A percentile compares a stretch with the other conserved stretches of the same genome.
Evolutionary conservation across 2,888 invertebrate species (phyloP).

Genomic region (Macropis europaea): DNA sequence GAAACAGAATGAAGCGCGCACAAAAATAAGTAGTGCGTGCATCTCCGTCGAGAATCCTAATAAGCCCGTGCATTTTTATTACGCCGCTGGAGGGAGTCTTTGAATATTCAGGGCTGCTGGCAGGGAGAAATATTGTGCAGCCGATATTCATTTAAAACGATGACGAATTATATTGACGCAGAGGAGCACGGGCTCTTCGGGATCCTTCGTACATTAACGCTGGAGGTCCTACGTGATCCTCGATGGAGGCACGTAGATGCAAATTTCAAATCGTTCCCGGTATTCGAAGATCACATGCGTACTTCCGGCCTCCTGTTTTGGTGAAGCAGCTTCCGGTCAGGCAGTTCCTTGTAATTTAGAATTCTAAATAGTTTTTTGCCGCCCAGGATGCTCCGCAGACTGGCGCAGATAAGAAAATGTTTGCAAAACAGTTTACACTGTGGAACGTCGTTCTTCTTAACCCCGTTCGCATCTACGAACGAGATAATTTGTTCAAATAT

Average conservation of each 20-base stretch:
- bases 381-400: neutral
- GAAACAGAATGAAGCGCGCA: conserved; percentile 19
- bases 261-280: conserved; percentile 31
- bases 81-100: no score
- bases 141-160: neutral
- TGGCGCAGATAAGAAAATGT: no score
- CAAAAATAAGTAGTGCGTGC: conserved; percentile 21
- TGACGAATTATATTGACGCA: neutral
- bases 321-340: conserved; percentile 21
- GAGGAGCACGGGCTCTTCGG: no score
- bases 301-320: conserved; percentile 45
- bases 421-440: no score
- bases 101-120: no score
- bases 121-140: no score
- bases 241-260: conserved; percentile 43
- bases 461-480: no score
- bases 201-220: neutral
- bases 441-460: no score
- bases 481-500: no score
- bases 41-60: neutral
- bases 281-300: conserved; percentile 29
- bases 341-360: neutral
- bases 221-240: conserved; percentile 11
- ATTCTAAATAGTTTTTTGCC: neutral
- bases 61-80: neutral